A percentile compares a stretch with the other conserved stretches of the same genome.
Conservation (phyloP, 2,888 invertebrate species). For the Drosophila neoperkinsi region DNA sequence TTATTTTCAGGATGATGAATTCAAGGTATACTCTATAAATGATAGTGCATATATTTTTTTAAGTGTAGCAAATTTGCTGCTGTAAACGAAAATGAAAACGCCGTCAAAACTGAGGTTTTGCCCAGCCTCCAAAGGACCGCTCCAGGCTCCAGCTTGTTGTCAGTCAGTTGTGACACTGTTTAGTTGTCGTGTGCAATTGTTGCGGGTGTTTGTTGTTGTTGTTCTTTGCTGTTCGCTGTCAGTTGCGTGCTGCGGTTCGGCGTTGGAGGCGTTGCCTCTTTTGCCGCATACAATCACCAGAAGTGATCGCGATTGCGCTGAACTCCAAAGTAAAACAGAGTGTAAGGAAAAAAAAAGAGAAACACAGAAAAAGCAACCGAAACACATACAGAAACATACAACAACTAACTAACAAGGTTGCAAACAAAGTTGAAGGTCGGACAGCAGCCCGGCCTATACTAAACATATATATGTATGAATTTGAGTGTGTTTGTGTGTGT, state of each 20-base stretch:
- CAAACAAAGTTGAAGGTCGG: constrained; percentile 76
- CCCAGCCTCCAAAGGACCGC: constrained; percentile 8
- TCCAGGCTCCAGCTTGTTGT: constrained; percentile 43
- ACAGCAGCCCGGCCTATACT: constrained; percentile 32
- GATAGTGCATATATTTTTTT: neutral
- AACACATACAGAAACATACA: constrained; percentile 40
- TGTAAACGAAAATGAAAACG: constrained; percentile 52
- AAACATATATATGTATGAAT: neutral
- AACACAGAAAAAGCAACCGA: constrained; percentile 33
- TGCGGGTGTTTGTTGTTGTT: constrained; percentile 43
- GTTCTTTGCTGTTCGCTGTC: constrained; percentile 46
- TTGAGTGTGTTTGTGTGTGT: constrained; percentile 11
- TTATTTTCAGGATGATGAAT: neutral
- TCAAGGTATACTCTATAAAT: neutral
- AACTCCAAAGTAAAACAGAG: constrained; percentile 63
- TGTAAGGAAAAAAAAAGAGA: constrained; percentile 22
- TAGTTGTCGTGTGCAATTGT: constrained; percentile 62
- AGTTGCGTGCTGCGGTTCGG: constrained; percentile 59
- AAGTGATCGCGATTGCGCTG: constrained; percentile 79
- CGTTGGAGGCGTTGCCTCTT: constrained; percentile 75
- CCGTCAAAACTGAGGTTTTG: neutral
- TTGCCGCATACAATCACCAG: constrained; percentile 70
- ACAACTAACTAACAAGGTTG: constrained; percentile 75
- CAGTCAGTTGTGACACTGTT: constrained; percentile 64
- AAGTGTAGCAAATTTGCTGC: constrained; percentile 48